phyloP scores from a whole-genome alignment of 2,888 invertebrate genomes.

The Zaprionus bogoriensis region DNA sequence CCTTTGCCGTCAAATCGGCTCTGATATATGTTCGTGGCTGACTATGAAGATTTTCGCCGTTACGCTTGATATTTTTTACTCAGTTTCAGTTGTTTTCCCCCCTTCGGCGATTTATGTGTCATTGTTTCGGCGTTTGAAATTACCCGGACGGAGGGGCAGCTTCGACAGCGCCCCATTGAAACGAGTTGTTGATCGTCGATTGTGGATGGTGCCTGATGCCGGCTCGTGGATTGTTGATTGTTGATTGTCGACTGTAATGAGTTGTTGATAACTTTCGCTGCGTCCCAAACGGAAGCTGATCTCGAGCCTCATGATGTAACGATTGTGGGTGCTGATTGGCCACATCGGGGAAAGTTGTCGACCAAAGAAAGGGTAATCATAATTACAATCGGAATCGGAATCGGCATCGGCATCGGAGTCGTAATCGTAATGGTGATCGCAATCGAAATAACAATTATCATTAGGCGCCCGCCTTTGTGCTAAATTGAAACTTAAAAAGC shows the following conservation, averaged over 20 bases:
- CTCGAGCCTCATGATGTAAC: conserved; percentile 35
- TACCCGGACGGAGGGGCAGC: conserved; percentile 37
- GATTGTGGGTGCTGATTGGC: conserved; percentile 60
- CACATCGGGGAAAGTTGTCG: conserved; percentile 54
- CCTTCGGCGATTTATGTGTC: conserved; percentile 61
- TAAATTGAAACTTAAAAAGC: conserved; percentile 60
- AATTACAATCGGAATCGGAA: too few relatives aligned
- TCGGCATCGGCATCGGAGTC: too few relatives aligned
- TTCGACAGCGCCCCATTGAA: conserved; percentile 27
- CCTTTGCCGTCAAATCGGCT: conserved; percentile 21
- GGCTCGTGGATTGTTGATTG: conserved; percentile 57
- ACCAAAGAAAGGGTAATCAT: conserved; percentile 21
- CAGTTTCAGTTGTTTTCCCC: neutral
- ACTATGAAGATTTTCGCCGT: conserved; percentile 48
- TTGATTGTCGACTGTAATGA: conserved; percentile 51
- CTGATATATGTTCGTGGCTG: conserved; percentile 28
- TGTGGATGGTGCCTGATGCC: conserved; percentile 50
- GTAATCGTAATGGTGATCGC: too few relatives aligned
- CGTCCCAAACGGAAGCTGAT: conserved; percentile 43
- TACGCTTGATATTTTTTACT: conserved; percentile 57
- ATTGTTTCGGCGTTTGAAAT: conserved; percentile 68
- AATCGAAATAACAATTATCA: conserved; percentile 43
- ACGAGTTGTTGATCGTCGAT: conserved; percentile 27
- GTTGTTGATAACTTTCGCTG: conserved; percentile 69
- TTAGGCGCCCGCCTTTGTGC: conserved; percentile 44